Evolutionary conservation across 2,888 invertebrate genomes (phyloP).

Genomic region (Trichopria drosophilae): DNA sequence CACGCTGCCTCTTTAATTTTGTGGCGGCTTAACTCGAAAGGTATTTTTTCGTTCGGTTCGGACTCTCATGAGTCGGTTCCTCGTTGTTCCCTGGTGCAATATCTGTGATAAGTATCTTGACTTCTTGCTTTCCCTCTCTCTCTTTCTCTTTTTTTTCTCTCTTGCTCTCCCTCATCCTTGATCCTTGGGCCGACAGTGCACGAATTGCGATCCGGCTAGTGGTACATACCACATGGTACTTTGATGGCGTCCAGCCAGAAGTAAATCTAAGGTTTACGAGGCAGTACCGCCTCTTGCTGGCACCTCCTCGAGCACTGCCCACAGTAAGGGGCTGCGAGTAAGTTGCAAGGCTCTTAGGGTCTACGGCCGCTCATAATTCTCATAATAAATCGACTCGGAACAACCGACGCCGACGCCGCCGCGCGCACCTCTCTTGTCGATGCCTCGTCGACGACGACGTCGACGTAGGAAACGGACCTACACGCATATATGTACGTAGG

Average conservation of each 20-base stretch:
- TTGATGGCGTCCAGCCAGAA: slow-evolving; percentile 59
- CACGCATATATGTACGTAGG: too few relatives aligned
- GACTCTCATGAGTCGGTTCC: too few relatives aligned
- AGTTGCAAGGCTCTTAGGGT: slow-evolving; percentile 40
- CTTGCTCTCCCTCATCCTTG: slow-evolving; percentile 9
- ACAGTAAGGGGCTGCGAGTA: slow-evolving; percentile 39
- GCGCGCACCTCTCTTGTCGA: neutral
- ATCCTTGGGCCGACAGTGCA: neutral
- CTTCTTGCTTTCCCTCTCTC: neutral
- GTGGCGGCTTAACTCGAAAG: too few relatives aligned
- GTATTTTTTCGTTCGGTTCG: too few relatives aligned
- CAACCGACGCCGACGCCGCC: slow-evolving; percentile 30
- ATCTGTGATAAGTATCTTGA: too few relatives aligned
- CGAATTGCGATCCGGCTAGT: slow-evolving; percentile 30
- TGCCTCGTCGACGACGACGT: neutral
- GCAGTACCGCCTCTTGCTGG: slow-evolving; percentile 59
- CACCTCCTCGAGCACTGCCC: slow-evolving; percentile 57
- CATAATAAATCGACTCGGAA: slow-evolving; percentile 55
- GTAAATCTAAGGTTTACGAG: slow-evolving; percentile 60
- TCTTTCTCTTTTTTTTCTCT: slow-evolving; percentile 2
- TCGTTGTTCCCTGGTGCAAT: too few relatives aligned
- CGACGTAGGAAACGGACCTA: neutral
- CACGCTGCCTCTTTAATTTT: too few relatives aligned
- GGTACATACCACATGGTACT: slow-evolving; percentile 41
- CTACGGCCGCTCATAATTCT: slow-evolving; percentile 52